phyloP scores from a whole-genome alignment of 2,113 vertebrate species.

The Falcunculus frontatus region DNA sequence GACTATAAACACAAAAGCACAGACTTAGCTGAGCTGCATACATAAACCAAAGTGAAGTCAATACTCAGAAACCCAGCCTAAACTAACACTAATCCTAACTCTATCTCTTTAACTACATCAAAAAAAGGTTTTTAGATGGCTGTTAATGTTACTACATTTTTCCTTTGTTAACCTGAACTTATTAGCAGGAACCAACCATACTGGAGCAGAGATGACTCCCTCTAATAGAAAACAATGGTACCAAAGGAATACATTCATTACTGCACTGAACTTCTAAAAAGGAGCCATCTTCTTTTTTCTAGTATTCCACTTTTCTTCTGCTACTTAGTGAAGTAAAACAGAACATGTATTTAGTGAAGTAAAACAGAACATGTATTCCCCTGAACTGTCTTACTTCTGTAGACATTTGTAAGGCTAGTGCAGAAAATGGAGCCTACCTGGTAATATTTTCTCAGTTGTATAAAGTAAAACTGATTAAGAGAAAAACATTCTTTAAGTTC shows the following conservation, averaged over 20 bases:
- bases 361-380: not conserved
- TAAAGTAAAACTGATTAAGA: slow-evolving; percentile 32
- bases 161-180: not conserved
- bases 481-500: slow-evolving; percentile 21
- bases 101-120: not conserved
- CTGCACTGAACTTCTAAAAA: not conserved
- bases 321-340: slow-evolving; percentile 8
- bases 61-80: not conserved
- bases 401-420: not conserved
- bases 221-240: not conserved
- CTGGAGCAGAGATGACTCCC: not conserved
- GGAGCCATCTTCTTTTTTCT: not conserved
- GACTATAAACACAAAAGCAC: not conserved
- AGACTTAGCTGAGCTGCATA: not conserved
- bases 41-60: not conserved
- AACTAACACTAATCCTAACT: not conserved
- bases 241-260: not conserved
- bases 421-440: slow-evolving; percentile 23
- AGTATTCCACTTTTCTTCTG: slow-evolving; percentile 3
- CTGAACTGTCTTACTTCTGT: not conserved
- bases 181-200: not conserved
- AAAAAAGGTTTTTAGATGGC: not conserved
- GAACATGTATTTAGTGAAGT: not conserved
- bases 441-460: not conserved
- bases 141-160: not conserved